Base-by-base conservation (phyloP, 1,140 invertebrate species). In the Panagrolaimus sp. region DNA sequence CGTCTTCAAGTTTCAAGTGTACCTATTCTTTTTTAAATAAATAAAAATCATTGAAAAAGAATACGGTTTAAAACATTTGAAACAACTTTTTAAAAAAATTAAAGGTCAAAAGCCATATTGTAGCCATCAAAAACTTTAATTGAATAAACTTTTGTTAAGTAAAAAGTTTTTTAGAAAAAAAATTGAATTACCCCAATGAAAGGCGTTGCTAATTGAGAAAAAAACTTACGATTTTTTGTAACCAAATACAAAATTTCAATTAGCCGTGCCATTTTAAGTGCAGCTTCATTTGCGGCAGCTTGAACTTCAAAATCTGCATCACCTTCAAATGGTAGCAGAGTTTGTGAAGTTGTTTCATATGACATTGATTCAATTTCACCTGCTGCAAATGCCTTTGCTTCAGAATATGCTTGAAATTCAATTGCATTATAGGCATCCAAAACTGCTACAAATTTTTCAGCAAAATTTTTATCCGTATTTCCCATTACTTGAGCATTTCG, bases 221-320 rank as follows among this genome's bases (percentile, higher is more conserved):
- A 27, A 45, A 67, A 75, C 72, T 75, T 27, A 78, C 76, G 62
- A 64, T 78, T 78, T 48, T 78, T 78, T 11, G 68, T 47, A 9
- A 78, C 43, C 11, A 71, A 70, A 62, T 78, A 78, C n/a, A 78
- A 46, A 23, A 78, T 69, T 46, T 78, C 76, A 48, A 77, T 14
- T 16, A 75, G 62, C 38, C 70, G 57, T 16, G 70, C 70, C 27
- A 78, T 78, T 66, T 64, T 77, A n/a, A 31, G 65, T n/a, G 25
- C 51, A 13, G 68, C 46, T 13, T 25, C 61, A 23, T 38, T 27
- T 7, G 71, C 71, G 5, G 31, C 51, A 9, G 38, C 25, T 61
- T 27, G 38, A 20, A 25, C 13, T 13, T n/a, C 9, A 65, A 46
- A 42, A 9, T 45, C 14, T 23, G n/a, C 9, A n/a, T 16, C 20